A percentile compares a stretch with the other conserved stretches of the same genome.
Evolutionary conservation across 2,113 vertebrate genomes (phyloP).

Genomic region (Epinephelus lanceolatus): DNA sequence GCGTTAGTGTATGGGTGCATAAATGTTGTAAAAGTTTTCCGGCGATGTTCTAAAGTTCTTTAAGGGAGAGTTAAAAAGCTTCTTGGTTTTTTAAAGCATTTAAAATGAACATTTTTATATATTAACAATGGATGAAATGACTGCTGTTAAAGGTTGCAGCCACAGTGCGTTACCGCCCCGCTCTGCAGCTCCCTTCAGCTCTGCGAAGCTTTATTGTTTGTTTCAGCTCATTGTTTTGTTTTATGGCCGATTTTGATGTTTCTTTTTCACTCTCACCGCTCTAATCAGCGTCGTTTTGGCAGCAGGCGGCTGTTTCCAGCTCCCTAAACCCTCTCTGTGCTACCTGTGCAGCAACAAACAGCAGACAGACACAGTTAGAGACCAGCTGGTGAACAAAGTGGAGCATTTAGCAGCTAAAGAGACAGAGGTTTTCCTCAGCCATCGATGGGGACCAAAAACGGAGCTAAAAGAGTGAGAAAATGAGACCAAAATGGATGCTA

Average conservation of each 20-base stretch:
- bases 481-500: too few relatives aligned
- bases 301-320: not conserved
- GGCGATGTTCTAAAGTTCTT: not conserved
- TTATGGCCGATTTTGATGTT: not conserved
- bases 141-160: not conserved
- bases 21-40: not conserved
- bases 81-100: too few relatives aligned
- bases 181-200: too few relatives aligned
- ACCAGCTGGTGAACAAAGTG: too few relatives aligned
- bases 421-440: too few relatives aligned
- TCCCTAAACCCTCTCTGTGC: not conserved
- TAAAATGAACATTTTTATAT: not conserved
- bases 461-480: too few relatives aligned
- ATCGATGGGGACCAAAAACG: too few relatives aligned
- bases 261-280: not conserved
- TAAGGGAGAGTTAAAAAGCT: not conserved
- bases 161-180: not conserved
- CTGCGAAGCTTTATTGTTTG: not conserved
- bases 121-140: not conserved
- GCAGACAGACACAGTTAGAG: too few relatives aligned
- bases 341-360: not conserved
- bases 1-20: not conserved
- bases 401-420: too few relatives aligned
- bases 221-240: slow-evolving; percentile 13
- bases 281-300: not conserved